These are phyloP conservation scores for Heteromormyrus szaboi DNA, from an alignment of 2,797 vertebrate species.

Conservation along the genomic window DNA sequence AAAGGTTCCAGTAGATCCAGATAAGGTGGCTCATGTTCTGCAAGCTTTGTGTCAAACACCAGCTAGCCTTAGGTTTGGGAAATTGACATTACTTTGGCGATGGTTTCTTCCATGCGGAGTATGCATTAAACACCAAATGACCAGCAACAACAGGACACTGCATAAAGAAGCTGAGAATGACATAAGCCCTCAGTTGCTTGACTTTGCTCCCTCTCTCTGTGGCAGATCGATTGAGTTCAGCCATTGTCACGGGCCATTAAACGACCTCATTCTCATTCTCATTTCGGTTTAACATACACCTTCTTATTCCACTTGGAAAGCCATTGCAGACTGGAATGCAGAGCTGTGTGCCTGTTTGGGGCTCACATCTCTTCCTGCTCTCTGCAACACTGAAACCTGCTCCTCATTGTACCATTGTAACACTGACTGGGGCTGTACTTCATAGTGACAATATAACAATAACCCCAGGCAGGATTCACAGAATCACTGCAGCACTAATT, in stretches of 20 bases:
- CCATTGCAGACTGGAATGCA: background rate
- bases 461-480: background rate
- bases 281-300: background rate
- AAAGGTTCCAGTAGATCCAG: background rate
- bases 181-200: background rate
- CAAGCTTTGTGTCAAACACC: background rate
- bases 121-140: background rate
- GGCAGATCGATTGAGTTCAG: conserved; percentile 6
- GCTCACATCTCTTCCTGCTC: background rate
- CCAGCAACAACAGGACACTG: background rate
- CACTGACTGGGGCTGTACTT: background rate
- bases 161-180: background rate
- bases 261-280: background rate
- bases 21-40: background rate
- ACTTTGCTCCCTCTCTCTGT: background rate
- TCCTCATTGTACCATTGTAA: background rate
- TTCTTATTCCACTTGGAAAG: background rate
- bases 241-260: conserved; percentile 10
- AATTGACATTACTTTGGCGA: background rate
- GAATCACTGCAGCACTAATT: background rate
- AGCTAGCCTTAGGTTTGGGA: background rate
- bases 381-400: background rate
- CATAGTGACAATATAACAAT: background rate
- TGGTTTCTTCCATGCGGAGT: background rate
- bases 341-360: background rate